Evolutionary conservation across 2,797 vertebrate species (phyloP), one percentile per base, ranked within the genome.

Genomic region (Galagoides demidoff): DNA sequence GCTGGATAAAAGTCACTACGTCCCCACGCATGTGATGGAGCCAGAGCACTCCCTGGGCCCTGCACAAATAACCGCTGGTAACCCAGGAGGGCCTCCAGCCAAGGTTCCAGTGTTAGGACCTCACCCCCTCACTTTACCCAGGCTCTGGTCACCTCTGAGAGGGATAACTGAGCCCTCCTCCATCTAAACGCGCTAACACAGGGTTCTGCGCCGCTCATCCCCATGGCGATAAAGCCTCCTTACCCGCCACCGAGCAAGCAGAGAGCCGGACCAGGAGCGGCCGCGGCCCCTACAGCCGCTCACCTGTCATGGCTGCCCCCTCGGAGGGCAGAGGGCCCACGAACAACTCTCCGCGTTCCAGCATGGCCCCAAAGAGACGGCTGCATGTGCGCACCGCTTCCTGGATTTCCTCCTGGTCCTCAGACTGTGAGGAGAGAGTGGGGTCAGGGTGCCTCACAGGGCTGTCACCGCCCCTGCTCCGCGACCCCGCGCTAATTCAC

Each of bases 311-410:
- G 10, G 98, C 77, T 0, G 97, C 88, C 3, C 99, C 99, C 96
- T 99, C 99, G 0, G 76, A 95, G 0, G 99, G 99, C 61, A 99
- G 98, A 66, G 92, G 98, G 0, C 99, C 99, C 61, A 98, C 95
- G n/a, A 99, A 99, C 66, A 99, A 97, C 59, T 99, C 99, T n/a
- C 98, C 98, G 31, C 98, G 99, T 96, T 99, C 97, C 98, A 99
- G 94, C 95, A 99, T 95, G 10, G 98, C 95, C 63, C 98, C 98
- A 70, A 99, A 99, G 5, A 99, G 96, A 55, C 97, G 99, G 95
- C 98, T 95, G 96, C 99, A 99, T 0, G 98, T 97, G 73, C 93
- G 92, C 68, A 98, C 96, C 0, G 99, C 99, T 64, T 83, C 96
- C 19, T 98, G 66, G 0, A 98, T 93, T 2, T 98, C 97, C 77